These are phyloP conservation scores for Drosophila pandora DNA, from an alignment of 1,140 invertebrate species.

Conservation along the genomic window DNA sequence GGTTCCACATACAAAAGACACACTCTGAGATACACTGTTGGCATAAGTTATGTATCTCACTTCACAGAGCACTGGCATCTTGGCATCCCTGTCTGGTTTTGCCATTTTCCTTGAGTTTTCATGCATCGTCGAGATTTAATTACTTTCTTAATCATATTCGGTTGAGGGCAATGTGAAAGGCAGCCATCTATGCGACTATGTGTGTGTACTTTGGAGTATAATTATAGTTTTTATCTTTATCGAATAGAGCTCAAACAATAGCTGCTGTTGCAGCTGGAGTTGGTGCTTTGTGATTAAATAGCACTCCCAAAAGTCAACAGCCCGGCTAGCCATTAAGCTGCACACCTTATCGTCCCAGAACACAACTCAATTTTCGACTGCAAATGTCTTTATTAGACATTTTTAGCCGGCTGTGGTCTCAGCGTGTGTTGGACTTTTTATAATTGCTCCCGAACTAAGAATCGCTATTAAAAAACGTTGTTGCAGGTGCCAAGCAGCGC, in stretches of 20 bases:
- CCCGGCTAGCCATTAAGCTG: slow-evolving; percentile 24
- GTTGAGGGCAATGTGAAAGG: slow-evolving; percentile 62
- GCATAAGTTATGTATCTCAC: slow-evolving; percentile 33
- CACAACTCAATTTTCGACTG: slow-evolving; percentile 69
- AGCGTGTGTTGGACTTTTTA: slow-evolving; percentile 32
- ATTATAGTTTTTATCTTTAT: slow-evolving; percentile 7
- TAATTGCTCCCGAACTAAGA: slow-evolving; percentile 33
- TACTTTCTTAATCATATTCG: slow-evolving; percentile 74
- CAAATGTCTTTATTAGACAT: slow-evolving; percentile 71
- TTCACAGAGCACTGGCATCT: slow-evolving; percentile 29
- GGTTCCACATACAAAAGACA: slow-evolving; percentile 14
- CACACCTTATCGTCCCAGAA: slow-evolving; percentile 19
- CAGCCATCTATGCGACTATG: slow-evolving; percentile 45
- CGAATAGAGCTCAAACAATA: slow-evolving; percentile 16
- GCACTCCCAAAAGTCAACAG: slow-evolving; percentile 37
- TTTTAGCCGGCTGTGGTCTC: slow-evolving; percentile 8
- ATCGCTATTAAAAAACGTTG: slow-evolving; percentile 58
- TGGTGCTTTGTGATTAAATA: neutral
- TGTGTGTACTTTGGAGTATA: slow-evolving; percentile 32
- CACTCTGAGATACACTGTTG: slow-evolving; percentile 12
- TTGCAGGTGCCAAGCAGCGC: slow-evolving; percentile 69
- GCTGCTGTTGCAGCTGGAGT: neutral
- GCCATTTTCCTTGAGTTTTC: slow-evolving; percentile 53
- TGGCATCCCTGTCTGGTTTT: slow-evolving; percentile 36
- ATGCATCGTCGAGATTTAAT: slow-evolving; percentile 81